Base-by-base conservation (phyloP, 2,113 vertebrate genomes). In the Lasiurus borealis region DNA sequence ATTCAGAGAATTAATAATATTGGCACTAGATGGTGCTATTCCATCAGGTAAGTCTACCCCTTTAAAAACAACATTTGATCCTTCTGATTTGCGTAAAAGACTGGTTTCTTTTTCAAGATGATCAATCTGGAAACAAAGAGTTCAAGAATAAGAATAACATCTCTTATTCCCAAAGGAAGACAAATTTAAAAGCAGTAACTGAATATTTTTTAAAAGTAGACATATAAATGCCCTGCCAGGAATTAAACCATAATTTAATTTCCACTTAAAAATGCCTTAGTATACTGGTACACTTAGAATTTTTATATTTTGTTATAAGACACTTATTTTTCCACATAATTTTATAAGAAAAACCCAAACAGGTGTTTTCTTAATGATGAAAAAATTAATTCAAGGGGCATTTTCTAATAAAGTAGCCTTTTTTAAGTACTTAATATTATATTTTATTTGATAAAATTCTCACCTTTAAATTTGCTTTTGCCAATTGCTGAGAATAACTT, bases 1-100 rank as follows among this genome's bases (percentile, higher is more conserved):
- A 29, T 99, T 99, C 44, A 99, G 98, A 91, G 99, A 99, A 97
- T 99, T 99, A 97, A 99, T 99, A 73, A 98, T 97, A 97, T 98
- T 98, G 31, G 97, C 97, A 98, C 99, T 99, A 78, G 99, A 99
- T 71, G 98, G 98, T 71, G 93, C 97, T 97, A 99, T 98, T 88
- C 98, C 98, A 82, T 99, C 98, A 21, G 99, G 99, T 91, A 99
- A 97, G 94, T 97, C 97, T 82, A 99, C 27, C 83, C 98, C 98
- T 98, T 96, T 99, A 83, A 99, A 98, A 86, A 98, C 87, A 40
- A 98, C 69, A 92, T 95, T 98, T 44, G 97, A 59, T 54, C 97
- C 97, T 96, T 98, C 95, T 8, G 99, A 98, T 85, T 98, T 98
- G 91, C 77, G 98, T 34, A 99, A 95, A 64, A 98, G 89, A 72